phyloP scores from a whole-genome alignment of 2,797 vertebrate species.

The Harpagifer antarcticus region DNA sequence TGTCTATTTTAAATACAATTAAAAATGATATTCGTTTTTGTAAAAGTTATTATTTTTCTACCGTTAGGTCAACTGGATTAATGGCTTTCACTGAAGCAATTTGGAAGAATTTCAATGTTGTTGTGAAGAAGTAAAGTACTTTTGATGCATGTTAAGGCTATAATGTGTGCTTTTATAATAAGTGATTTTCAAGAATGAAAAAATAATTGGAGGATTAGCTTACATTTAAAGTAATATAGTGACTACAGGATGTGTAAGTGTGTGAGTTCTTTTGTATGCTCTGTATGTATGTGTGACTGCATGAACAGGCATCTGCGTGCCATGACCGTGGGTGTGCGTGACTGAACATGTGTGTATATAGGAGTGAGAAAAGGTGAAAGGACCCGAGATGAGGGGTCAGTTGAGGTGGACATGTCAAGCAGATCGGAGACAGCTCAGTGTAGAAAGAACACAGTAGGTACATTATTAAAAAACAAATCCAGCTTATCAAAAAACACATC shows the following conservation, averaged over 20 bases:
- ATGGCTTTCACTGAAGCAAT: neutral
- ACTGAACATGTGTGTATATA: slow-evolving; percentile 57
- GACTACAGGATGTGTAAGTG: slow-evolving; percentile 14
- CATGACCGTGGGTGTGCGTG: slow-evolving; percentile 59
- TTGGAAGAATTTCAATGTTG: neutral
- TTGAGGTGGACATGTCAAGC: slow-evolving; percentile 38
- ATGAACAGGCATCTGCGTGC: slow-evolving; percentile 43
- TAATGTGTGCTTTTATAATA: neutral
- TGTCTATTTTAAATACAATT: neutral
- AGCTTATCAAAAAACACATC: neutral
- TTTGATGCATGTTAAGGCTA: neutral
- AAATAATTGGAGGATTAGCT: neutral
- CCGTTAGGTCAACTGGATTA: neutral
- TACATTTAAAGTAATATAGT: neutral
- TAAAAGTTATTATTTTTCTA: neutral
- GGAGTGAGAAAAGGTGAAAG: slow-evolving; percentile 55
- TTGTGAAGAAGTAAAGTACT: neutral
- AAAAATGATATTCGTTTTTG: neutral
- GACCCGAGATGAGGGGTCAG: slow-evolving; percentile 52
- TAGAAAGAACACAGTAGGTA: slow-evolving; percentile 30
- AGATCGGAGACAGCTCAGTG: neutral
- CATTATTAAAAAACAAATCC: neutral
- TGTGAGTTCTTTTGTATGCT: slow-evolving; percentile 38
- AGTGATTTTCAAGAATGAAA: neutral
- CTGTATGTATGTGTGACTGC: slow-evolving; percentile 38